A percentile compares a stretch with the other conserved stretches of the same genome.
These are phyloP conservation scores for Chloroceryle aenea DNA, from an alignment of 2,113 vertebrate genomes.

Conservation along the genomic window DNA sequence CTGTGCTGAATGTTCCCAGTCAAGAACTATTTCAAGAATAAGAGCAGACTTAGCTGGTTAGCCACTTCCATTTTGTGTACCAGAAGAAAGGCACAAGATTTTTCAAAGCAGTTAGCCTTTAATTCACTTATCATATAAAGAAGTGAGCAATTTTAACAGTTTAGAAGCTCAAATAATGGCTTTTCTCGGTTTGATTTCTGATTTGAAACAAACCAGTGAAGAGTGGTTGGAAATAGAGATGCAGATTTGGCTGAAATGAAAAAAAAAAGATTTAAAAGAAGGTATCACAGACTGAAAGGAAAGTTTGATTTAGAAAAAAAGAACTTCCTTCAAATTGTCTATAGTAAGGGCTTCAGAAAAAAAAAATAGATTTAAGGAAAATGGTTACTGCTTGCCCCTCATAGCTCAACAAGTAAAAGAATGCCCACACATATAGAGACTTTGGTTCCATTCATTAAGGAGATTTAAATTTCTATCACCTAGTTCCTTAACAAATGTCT, in stretches of 20 bases:
- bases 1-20: neutral
- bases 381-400: accelerated
- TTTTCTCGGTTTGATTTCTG: neutral
- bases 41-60: neutral
- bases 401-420: neutral
- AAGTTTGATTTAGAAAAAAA: neutral
- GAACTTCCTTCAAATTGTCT: neutral
- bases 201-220: neutral
- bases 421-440: neutral
- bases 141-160: neutral
- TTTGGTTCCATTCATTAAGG: neutral
- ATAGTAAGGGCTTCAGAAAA: neutral
- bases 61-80: neutral
- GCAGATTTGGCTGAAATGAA: neutral
- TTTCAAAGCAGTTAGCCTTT: neutral
- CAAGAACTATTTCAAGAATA: neutral
- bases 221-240: neutral
- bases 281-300: neutral
- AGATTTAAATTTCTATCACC: neutral
- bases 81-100: neutral
- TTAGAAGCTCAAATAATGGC: neutral
- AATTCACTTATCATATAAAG: neutral
- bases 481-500: neutral
- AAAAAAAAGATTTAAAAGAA: neutral
- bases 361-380: neutral